phyloP scores from a whole-genome alignment of 2,888 invertebrate genomes.

The Pristionchus arcanus region DNA sequence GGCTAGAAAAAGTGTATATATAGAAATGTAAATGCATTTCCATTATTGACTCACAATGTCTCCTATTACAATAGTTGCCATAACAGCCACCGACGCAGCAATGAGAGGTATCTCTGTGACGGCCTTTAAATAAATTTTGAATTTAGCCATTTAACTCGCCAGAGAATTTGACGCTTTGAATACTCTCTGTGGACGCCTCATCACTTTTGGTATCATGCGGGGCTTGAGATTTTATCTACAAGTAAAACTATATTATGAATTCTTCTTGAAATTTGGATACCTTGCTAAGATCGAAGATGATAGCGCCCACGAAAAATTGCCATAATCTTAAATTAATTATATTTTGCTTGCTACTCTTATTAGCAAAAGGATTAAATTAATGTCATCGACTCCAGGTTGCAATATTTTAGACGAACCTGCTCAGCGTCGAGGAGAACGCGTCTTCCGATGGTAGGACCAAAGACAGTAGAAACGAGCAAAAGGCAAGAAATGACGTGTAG shows the following conservation, averaged over 20 bases:
- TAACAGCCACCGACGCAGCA: neutral
- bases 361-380: too few species aligned
- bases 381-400: too few species aligned
- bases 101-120: neutral
- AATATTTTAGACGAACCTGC: too few species aligned
- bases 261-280: neutral
- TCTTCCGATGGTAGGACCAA: neutral
- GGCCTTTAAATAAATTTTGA: too few species aligned
- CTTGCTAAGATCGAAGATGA: neutral
- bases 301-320: neutral
- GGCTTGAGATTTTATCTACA: too few species aligned
- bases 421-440: neutral
- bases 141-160: neutral
- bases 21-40: too few species aligned
- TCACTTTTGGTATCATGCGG: neutral
- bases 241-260: too few species aligned
- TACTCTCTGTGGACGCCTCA: neutral
- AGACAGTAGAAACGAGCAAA: neutral
- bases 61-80: neutral
- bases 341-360: too few species aligned
- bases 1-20: too few species aligned
- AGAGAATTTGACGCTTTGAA: too few species aligned
- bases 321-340: neutral
- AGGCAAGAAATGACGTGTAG: neutral
- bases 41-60: too few species aligned